Percentiles rank a stretch among this genome's conserved stretches.
Evolutionary conservation across 2,113 vertebrate genomes (phyloP).

Genomic region (Hipposideros armiger): DNA sequence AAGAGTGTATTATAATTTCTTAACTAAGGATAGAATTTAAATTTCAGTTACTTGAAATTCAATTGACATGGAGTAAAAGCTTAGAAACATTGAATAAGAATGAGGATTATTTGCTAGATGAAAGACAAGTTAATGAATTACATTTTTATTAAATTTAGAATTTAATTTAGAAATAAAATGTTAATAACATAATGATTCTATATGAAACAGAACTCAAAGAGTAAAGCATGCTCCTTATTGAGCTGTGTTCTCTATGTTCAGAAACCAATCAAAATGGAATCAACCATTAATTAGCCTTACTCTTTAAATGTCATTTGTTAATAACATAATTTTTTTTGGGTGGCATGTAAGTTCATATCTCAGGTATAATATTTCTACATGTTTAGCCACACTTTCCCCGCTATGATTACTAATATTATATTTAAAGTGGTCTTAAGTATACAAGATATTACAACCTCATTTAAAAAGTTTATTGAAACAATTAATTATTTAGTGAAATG

Average conservation of each 20-base stretch:
- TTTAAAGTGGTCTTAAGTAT: conserved; percentile 20
- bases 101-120: neutral
- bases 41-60: conserved; percentile 26
- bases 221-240: neutral
- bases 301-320: neutral
- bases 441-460: neutral
- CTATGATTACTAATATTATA: neutral
- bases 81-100: neutral
- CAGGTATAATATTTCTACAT: neutral
- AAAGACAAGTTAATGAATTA: neutral
- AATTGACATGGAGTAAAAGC: neutral
- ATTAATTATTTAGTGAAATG: neutral
- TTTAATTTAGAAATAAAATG: neutral
- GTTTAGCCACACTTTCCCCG: neutral
- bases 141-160: conserved; percentile 18
- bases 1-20: neutral
- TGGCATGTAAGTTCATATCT: neutral
- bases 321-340: neutral
- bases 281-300: neutral
- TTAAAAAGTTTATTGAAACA: neutral
- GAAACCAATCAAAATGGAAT: neutral
- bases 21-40: neutral
- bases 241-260: neutral
- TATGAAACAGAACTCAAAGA: neutral
- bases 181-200: neutral